Conservation (phyloP, 1,140 invertebrate species). For the Drosophila auraria region DNA sequence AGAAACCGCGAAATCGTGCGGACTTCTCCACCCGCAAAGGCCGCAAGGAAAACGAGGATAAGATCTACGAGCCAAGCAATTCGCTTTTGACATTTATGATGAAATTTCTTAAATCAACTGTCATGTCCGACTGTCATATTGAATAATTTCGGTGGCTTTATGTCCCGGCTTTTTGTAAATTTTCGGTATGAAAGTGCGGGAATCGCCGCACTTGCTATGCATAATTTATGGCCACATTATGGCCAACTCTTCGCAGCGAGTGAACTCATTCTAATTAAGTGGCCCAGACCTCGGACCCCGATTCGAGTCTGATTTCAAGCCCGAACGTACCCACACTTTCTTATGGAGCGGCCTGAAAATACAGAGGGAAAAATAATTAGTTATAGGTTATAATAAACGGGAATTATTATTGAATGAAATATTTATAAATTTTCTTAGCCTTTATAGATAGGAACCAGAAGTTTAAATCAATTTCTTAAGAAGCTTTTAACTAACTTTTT, state of each 20-base stretch:
- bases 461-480: not conserved
- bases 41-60: conserved; percentile 58
- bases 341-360: conserved; percentile 7
- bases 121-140: conserved; percentile 81
- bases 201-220: conserved; percentile 64
- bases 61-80: conserved; percentile 77
- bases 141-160: conserved; percentile 75
- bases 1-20: conserved; percentile 51
- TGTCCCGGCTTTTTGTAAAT: conserved; percentile 18
- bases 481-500: not conserved
- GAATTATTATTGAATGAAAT: too few relatives aligned
- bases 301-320: conserved; percentile 1
- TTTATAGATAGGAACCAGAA: too few relatives aligned
- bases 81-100: conserved; percentile 83
- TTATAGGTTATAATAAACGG: too few relatives aligned
- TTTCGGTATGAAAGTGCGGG: conserved; percentile 7
- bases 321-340: conserved; percentile 3
- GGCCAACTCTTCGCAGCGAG: conserved; percentile 45
- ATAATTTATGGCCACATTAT: conserved; percentile 78
- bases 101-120: conserved; percentile 81
- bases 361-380: conserved; percentile 6
- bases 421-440: too few relatives aligned
- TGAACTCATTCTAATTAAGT: conserved; percentile 83
- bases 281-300: conserved; percentile 39
- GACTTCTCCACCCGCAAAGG: conserved; percentile 8